Evolutionary conservation across 2,797 vertebrate species (phyloP), one percentile per base, ranked within the genome.

Genomic region (Halcyon badia): DNA sequence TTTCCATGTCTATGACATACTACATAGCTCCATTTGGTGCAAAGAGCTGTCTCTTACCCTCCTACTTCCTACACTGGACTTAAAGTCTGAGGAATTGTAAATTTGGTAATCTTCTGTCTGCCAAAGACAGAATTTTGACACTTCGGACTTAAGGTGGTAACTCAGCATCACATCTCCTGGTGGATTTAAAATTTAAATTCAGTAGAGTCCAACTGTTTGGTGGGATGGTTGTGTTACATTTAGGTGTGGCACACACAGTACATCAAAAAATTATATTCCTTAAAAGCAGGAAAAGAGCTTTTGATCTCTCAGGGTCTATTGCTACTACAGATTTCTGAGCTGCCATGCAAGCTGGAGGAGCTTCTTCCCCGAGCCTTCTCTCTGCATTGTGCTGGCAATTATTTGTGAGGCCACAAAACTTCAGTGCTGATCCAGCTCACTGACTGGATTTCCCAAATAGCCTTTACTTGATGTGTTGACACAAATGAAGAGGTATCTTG

Each of bases 221-320:
- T 51, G 35, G 35, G 35, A n/a, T 33, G 9, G 19, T 24, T 35
- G 31, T 11, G 7, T 56, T 91, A 37, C 5, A 1, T 33, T 31
- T 73, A 73, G 28, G 19, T 18, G 33, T 31, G 56, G 46, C 13
- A 18, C 13, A 18, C 10, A 10, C 14, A 24, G 7, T 26, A 30
- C 4, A 5, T n/a, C 1, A 0, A 48, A 14, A 0, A 0, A 21
- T 19, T n/a, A 31, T 51, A 13, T 70, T 62, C 30, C 48, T 71
- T 48, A 54, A 88, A 92, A 73, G 30, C 35, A 11, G 11, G 8
- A 33, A 56, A 66, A 58, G 39, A 66, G 5, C 12, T 58, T 77
- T 78, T 70, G 48, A 28, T 57, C 14, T 86, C 16, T 83, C 30
- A 51, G 51, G 4, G 14, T 33, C 51, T 72, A 7, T 65, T 62